Evolutionary conservation across 2,888 invertebrate genomes (phyloP).

Genomic region (Lasioglossum pauxillum): DNA sequence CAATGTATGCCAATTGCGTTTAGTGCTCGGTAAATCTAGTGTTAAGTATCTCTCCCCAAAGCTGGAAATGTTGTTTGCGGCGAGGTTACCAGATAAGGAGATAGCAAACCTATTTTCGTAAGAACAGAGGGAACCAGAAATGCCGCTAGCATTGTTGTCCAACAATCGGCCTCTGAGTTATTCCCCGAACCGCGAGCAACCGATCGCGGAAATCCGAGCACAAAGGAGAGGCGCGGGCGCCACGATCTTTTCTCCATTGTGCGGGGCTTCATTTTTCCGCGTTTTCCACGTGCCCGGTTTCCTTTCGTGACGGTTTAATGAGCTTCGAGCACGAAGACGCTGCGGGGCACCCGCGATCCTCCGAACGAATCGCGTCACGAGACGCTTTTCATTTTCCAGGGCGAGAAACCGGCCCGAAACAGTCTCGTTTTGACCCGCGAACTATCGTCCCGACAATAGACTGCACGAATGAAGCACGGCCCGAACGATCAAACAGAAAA

Average conservation of each 20-base stretch:
- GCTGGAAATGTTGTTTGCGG: background rate
- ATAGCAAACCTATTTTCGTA: background rate
- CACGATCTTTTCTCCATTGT: conserved; percentile 37
- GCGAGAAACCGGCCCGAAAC: background rate
- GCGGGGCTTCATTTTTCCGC: conserved; percentile 33
- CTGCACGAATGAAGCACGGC: background rate
- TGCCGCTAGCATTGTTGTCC: background rate
- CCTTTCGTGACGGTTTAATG: conserved; percentile 51
- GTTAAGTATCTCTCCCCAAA: background rate
- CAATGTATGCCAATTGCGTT: no score
- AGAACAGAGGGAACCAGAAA: conserved; percentile 27
- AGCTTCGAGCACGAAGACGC: conserved; percentile 49
- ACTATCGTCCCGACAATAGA: background rate
- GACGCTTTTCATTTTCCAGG: conserved; percentile 44
- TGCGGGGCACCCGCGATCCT: conserved; percentile 30
- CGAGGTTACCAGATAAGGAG: background rate
- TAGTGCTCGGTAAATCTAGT: no score
- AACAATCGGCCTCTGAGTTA: conserved; percentile 22
- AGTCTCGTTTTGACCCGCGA: background rate
- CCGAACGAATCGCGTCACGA: conserved; percentile 39
- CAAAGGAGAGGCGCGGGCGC: conserved; percentile 31
- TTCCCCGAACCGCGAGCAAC: background rate
- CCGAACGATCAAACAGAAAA: background rate
- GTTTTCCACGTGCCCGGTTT: conserved; percentile 34
- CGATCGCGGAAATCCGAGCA: conserved; percentile 29